Evolutionary conservation across 1,140 invertebrate genomes (phyloP), one percentile per base, ranked within the genome.

Genomic region (Drosophila tsacasi): DNA sequence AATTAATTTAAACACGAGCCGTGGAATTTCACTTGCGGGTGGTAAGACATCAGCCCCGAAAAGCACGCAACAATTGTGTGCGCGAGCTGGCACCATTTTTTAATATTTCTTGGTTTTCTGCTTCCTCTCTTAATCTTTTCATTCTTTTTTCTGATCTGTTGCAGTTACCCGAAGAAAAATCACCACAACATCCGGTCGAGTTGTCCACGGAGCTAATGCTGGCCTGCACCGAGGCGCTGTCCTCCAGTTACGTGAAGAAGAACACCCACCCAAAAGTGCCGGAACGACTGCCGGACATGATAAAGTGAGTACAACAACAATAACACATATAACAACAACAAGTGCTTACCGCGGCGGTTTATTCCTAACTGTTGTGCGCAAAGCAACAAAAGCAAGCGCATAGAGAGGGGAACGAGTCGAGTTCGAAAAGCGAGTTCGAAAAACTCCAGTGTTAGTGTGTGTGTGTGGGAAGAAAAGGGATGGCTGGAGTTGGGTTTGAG

Each of bases 181-280:
- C 91, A 82, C 91, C 92, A 75, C 91, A 84, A 83, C 83, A 92
- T 85, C 91, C 92, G 80, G 92, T 93, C 65, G 92, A 93, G 83
- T 83, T 93, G 76, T 93, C 92, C 82, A 93, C 92, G 44, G 92
- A 93, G 90, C 78, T 93, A 86, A 93, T 93, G 91, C 77, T 93
- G 69, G 92, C 91, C 40, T 91, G 85, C 72, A 93, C 92, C 61
- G 92, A 93, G 79, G 92, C 91, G 60, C 82, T 93, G 67, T 93
- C 92, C 57, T 80, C 92, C 47, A 83, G 77, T 65, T 93, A 92
- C 69, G 74, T 90, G 55, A 91, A 92, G 79, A 92, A 92, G 76
- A 80, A 85, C 66, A 83, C 83, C 84, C 91, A 92, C 90, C 91
- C 92, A 63, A 91, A 92, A 84, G 89, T 93, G 57, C 64, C 84